These are phyloP conservation scores for Mylabris phalerata DNA, from an alignment of 1,140 invertebrate genomes.

Conservation along the genomic window DNA sequence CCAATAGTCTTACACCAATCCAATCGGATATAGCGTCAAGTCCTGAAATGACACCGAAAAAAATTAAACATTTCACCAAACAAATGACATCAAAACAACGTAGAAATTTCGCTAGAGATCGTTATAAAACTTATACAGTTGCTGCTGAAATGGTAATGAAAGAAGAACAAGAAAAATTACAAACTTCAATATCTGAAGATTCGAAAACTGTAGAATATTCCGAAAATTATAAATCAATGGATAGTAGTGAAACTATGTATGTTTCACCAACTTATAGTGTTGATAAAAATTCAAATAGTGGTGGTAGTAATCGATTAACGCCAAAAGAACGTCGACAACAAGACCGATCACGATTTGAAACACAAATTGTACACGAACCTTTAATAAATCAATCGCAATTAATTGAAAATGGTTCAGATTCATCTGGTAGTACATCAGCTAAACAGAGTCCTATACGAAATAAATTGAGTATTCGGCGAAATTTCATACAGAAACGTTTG, in stretches of 20 bases:
- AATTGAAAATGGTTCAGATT: constrained; percentile 8
- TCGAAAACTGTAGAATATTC: constrained; percentile 34
- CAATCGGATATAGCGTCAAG: constrained; percentile 50
- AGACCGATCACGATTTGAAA: constrained; percentile 62
- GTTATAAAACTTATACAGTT: constrained; percentile 74
- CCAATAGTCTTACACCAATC: constrained; percentile 45
- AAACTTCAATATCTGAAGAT: constrained; percentile 41
- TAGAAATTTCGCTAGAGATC: constrained; percentile 61
- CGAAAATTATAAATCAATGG: constrained; percentile 1
- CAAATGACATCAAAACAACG: constrained; percentile 68
- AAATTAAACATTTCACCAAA: constrained; percentile 42
- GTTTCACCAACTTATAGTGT: too few relatives aligned
- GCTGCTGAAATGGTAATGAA: constrained; percentile 48
- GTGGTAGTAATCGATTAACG: constrained; percentile 42
- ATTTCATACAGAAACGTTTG: constrained; percentile 49
- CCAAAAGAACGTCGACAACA: constrained; percentile 63
- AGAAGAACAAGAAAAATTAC: constrained; percentile 38
- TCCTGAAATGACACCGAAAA: constrained; percentile 65
- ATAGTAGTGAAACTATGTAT: neutral
- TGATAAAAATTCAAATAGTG: neutral
- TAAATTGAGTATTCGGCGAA: constrained; percentile 40
- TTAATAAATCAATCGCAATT: constrained; percentile 20
- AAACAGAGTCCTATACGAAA: constrained; percentile 22
- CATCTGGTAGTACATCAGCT: neutral
- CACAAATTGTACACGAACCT: constrained; percentile 51